Percentiles rank a stretch among this genome's conserved stretches.
These are phyloP conservation scores for Mareca strepera DNA, from an alignment of 2,797 vertebrate species.

Conservation along the genomic window DNA sequence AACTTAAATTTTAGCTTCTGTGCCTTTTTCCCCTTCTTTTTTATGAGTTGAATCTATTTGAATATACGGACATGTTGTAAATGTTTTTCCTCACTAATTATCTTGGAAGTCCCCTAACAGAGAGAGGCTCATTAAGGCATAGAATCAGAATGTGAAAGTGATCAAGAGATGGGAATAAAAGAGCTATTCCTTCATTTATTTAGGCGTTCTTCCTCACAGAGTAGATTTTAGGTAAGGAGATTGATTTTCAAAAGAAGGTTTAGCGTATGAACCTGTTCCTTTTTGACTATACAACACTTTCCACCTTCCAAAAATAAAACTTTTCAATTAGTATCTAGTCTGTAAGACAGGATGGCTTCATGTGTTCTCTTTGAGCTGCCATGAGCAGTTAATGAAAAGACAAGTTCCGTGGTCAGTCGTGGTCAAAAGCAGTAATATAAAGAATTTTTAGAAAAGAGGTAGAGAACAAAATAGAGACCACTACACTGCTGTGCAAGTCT, in stretches of 20 bases:
- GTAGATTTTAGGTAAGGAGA: background rate
- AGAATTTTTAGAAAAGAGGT: background rate
- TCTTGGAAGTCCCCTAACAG: background rate
- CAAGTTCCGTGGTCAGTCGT: background rate
- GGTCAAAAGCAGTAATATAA: background rate
- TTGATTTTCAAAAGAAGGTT: background rate
- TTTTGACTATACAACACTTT: background rate
- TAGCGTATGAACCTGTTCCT: background rate
- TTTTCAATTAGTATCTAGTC: background rate
- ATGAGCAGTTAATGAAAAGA: background rate
- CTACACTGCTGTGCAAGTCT: background rate
- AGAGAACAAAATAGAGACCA: background rate
- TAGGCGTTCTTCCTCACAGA: background rate
- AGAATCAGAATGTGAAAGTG: background rate
- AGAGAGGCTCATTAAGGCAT: background rate
- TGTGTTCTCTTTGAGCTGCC: background rate
- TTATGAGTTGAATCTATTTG: background rate
- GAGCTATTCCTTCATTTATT: background rate
- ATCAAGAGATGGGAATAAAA: background rate
- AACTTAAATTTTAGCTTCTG: background rate
- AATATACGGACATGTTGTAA: background rate
- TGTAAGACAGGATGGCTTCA: background rate
- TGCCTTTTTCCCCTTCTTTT: background rate
- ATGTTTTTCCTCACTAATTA: background rate
- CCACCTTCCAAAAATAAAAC: background rate